These are phyloP conservation scores for Orthosia incerta DNA, from an alignment of 2,888 invertebrate species.

Conservation along the genomic window DNA sequence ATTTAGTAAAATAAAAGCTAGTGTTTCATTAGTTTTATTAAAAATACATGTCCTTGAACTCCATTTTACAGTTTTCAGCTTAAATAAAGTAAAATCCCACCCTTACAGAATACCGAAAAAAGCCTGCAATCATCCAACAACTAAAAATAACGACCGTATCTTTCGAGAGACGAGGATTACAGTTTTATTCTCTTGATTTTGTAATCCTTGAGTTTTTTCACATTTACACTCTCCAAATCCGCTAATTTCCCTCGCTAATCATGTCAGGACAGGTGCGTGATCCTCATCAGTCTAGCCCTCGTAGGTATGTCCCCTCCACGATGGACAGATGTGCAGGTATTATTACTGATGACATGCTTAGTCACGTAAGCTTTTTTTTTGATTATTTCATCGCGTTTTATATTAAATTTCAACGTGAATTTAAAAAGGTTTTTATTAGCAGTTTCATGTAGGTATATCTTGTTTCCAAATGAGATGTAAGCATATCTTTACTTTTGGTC, in stretches of 20 bases:
- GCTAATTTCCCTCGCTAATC: slow-evolving; percentile 19
- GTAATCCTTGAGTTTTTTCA: not conserved
- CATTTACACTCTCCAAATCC: not conserved
- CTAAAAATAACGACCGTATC: not conserved
- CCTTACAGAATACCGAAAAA: not conserved
- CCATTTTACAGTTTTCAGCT: too few relatives aligned
- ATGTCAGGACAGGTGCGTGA: slow-evolving; percentile 45
- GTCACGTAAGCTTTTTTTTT: not conserved
- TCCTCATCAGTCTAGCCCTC: slow-evolving; percentile 28
- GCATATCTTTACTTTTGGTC: too few relatives aligned
- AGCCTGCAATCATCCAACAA: not conserved
- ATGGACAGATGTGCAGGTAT: slow-evolving; percentile 28
- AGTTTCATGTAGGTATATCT: too few relatives aligned
- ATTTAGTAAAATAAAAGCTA: too few relatives aligned
- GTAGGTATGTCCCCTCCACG: too few relatives aligned
- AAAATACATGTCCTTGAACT: too few relatives aligned
- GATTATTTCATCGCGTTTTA: slow-evolving; percentile 4
- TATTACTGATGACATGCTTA: slow-evolving; percentile 30
- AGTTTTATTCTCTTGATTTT: not conserved
- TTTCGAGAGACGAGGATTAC: not conserved
- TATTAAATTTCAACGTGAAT: too few relatives aligned
- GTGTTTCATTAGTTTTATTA: too few relatives aligned
- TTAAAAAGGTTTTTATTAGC: not conserved
- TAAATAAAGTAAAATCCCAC: not conserved
- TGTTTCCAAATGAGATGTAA: too few relatives aligned